Evolutionary conservation across 2,797 vertebrate genomes (phyloP).

Genomic region (Syngnathus acus): DNA sequence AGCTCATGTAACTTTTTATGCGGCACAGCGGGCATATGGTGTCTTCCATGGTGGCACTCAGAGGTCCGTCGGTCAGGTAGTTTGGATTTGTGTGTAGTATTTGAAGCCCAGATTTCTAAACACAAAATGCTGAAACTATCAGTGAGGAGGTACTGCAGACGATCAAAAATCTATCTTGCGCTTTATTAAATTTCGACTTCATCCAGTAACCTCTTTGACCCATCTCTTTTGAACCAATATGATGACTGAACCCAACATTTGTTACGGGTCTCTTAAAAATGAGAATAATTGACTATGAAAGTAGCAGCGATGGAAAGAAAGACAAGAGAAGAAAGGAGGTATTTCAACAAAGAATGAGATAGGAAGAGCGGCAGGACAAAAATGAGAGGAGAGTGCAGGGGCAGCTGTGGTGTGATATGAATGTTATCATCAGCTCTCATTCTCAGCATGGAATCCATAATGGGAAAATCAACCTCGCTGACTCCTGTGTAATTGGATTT

Average conservation of each 20-base stretch:
- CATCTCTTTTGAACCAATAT: slow-evolving; percentile 37
- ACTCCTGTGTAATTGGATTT: slow-evolving; percentile 83
- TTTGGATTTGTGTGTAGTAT: neutral
- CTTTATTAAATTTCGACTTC: slow-evolving; percentile 11
- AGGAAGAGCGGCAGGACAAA: slow-evolving; percentile 55
- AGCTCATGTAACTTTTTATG: slow-evolving; percentile 27
- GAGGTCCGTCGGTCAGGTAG: neutral
- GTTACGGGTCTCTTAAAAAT: slow-evolving; percentile 54
- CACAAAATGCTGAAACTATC: neutral
- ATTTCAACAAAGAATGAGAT: slow-evolving; percentile 51
- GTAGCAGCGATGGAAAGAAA: slow-evolving; percentile 49
- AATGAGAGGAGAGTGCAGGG: slow-evolving; percentile 36
- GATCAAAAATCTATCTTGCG: neutral
- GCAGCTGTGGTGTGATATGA: slow-evolving; percentile 62
- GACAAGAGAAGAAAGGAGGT: slow-evolving; percentile 42
- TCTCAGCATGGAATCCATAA: slow-evolving; percentile 75
- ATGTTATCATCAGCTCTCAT: slow-evolving; percentile 71
- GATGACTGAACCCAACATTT: slow-evolving; percentile 46
- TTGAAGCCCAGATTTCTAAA: neutral
- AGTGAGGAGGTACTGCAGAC: neutral
- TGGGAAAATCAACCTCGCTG: slow-evolving; percentile 80
- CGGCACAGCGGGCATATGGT: slow-evolving; percentile 15
- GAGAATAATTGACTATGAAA: slow-evolving; percentile 57
- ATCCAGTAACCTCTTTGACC: slow-evolving; percentile 35
- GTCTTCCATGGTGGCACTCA: neutral